These are phyloP conservation scores for Campylomormyrus numenius DNA, from an alignment of 2,113 vertebrate species.

Conservation along the genomic window DNA sequence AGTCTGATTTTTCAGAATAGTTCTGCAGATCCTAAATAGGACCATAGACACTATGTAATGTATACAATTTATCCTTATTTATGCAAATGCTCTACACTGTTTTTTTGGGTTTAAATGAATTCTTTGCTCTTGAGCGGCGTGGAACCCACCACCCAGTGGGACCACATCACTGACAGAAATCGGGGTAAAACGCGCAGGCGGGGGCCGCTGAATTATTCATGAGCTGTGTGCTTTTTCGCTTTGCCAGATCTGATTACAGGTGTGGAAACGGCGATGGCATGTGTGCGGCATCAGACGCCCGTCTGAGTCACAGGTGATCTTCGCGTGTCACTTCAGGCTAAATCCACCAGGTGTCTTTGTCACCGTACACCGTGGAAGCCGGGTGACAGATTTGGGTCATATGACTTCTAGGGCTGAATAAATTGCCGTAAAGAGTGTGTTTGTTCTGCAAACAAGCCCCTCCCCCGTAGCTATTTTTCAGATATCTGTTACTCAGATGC, in stretches of 20 bases:
- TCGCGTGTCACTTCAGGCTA: conserved; percentile 21
- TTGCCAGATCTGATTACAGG: conserved; percentile 26
- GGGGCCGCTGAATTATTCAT: not conserved
- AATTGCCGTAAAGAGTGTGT: not conserved
- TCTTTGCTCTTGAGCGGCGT: not conserved
- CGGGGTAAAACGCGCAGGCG: not conserved
- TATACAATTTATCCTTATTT: not conserved
- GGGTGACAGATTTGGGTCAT: conserved; percentile 27
- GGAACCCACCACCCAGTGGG: not conserved
- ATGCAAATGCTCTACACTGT: not conserved
- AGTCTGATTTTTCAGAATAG: not conserved
- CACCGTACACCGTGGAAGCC: not conserved
- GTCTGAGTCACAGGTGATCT: conserved; percentile 16
- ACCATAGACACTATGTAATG: not conserved
- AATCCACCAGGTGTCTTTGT: conserved; percentile 1
- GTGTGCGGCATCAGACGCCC: not conserved
- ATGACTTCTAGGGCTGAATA: conserved; percentile 17
- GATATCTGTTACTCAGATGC: not conserved
- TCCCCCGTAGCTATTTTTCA: conserved; percentile 2
- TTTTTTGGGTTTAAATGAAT: not conserved
- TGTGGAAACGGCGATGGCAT: conserved; percentile 4
- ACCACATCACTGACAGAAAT: not conserved
- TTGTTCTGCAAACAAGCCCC: conserved; percentile 8
- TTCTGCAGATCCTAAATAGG: conserved; percentile 1
- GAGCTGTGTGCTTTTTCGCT: conserved; percentile 6